A percentile compares a stretch with the other conserved stretches of the same genome.
These are phyloP conservation scores for Drosophila pseudotakahashii DNA, from an alignment of 2,888 invertebrate species.

Conservation along the genomic window DNA sequence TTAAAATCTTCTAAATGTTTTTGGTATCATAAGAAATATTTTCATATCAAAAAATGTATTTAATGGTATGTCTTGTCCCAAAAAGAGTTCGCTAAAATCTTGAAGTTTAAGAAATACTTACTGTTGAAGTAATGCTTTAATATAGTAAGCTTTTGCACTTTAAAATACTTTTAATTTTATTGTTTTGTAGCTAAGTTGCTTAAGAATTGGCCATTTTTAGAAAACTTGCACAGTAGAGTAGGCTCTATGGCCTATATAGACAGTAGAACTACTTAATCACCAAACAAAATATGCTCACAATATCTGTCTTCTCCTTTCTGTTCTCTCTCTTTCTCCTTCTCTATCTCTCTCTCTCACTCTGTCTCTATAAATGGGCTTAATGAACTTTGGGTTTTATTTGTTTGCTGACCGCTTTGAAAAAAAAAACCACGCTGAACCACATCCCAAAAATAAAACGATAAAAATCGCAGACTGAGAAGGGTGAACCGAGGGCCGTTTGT, in stretches of 20 bases:
- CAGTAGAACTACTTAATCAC: background rate
- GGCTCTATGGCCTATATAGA: slow-evolving; percentile 6
- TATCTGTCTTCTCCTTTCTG: slow-evolving; percentile 26
- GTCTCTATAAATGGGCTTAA: slow-evolving; percentile 30
- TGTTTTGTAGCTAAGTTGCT: background rate
- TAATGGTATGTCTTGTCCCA: too few species aligned
- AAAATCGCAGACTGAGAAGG: slow-evolving; percentile 43
- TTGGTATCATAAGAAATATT: too few species aligned
- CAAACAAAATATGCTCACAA: slow-evolving; percentile 26
- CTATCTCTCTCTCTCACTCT: slow-evolving; percentile 21
- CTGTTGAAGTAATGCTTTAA: background rate
- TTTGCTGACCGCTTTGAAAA: slow-evolving; percentile 25
- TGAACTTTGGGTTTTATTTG: slow-evolving; percentile 21
- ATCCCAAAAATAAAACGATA: slow-evolving; percentile 4
- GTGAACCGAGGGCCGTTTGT: slow-evolving; percentile 19
- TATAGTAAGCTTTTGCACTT: background rate
- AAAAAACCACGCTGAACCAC: background rate
- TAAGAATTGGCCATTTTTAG: slow-evolving; percentile 5
- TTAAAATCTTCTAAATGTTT: too few species aligned
- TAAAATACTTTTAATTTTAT: background rate
- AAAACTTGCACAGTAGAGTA: slow-evolving; percentile 2
- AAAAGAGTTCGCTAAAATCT: too few species aligned
- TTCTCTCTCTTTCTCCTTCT: slow-evolving; percentile 29
- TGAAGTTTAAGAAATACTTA: background rate
- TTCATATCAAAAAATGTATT: too few species aligned